Percentiles rank a stretch among this genome's conserved stretches.
Evolutionary conservation across 2,888 invertebrate species (phyloP).

Genomic region (Lysandra coridon): DNA sequence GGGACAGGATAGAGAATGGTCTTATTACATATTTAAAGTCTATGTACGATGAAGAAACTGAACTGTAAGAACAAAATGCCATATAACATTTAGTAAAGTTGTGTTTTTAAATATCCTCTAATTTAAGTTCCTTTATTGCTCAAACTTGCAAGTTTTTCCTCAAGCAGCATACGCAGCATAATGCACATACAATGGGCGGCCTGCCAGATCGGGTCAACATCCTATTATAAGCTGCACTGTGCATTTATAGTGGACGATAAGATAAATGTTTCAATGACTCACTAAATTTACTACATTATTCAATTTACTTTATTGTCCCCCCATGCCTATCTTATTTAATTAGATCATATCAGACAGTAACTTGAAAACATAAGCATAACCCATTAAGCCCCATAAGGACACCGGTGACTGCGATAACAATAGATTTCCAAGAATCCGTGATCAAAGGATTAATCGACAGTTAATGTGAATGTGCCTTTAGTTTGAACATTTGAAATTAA

Average conservation of each 20-base stretch:
- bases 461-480: no score
- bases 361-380: background rate
- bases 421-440: no score
- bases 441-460: no score
- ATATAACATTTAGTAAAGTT: no score
- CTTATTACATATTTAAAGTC: no score
- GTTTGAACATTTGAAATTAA: no score
- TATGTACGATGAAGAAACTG: no score
- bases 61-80: no score
- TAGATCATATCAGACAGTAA: background rate
- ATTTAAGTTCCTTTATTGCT: background rate
- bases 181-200: conserved; percentile 47
- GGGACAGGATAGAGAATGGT: no score
- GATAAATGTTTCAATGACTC: conserved; percentile 5
- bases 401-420: no score
- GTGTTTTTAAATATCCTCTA: background rate
- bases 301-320: background rate
- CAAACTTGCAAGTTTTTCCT: background rate
- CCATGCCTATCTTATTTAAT: background rate
- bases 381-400: no score
- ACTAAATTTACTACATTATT: conserved; percentile 1
- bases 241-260: conserved; percentile 23
- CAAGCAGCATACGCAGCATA: background rate
- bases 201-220: conserved; percentile 70
- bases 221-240: conserved; percentile 43